Base-by-base conservation (phyloP, 2,888 invertebrate genomes). In the Pyrrhia umbra region DNA sequence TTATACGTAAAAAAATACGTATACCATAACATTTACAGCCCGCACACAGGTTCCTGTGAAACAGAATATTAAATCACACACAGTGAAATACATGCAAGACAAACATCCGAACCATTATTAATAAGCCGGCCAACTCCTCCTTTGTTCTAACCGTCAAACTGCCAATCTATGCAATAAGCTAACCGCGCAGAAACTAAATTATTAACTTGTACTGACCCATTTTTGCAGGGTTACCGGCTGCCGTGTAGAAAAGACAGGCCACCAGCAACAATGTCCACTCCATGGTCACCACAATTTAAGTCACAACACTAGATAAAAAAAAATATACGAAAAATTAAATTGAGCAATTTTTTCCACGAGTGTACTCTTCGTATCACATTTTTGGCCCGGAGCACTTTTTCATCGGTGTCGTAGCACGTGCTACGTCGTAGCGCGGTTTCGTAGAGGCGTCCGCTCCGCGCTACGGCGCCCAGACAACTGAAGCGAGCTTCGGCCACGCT, bases 131-230 rank as follows among this genome's bases (percentile, higher is more conserved):
- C 67, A 72, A 79, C 75, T 75, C 67, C 77, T 81, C 83, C 89
- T 90, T 90, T 90, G 88, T 89, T 87, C 83, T 50, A 79, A 80
- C 80, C 84, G 81, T 84, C 85, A 85, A 87, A 85, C 86, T 86
- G 85, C 84, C 85, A 86, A 87, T 87, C 86, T 84, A 83, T 84
- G 81, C 83, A 84, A 85, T 85, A 85, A 83, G 76, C 85, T 75
- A 84, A 83, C 83, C 83, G 76, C 75, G 75, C 79, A 77, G 79
- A 86, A 88, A 88, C 85, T 88, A 88, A 88, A 89, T 90, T 86
- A 90, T 88, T 88, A 86, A 88, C 77, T 79, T 79, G 80, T 87
- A 93, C 94, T 92, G 84, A 94, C 94, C 94, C 90, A 93, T 92
- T 93, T 95, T 95, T 61, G 94, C 92, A 59, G 94, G 94, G 85